A percentile compares a stretch with the other conserved stretches of the same genome.
Conservation (phyloP, 2,113 vertebrate genomes). For the Carassius gibelio region DNA sequence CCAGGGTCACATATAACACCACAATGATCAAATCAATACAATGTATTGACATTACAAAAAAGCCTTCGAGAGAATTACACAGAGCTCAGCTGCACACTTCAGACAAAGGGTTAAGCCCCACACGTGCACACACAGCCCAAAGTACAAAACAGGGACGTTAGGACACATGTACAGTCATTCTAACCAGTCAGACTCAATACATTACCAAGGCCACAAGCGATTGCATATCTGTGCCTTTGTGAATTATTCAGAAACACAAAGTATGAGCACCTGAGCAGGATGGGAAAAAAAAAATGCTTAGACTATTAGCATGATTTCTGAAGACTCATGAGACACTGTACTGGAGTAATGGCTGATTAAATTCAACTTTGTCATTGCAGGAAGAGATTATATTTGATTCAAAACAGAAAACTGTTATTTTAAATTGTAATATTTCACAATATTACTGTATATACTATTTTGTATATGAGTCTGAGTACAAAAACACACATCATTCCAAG, state of each 20-base stretch:
- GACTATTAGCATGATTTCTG: too few relatives aligned
- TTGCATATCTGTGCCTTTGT: constrained; percentile 29
- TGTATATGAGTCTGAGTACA: neutral
- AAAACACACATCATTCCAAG: constrained; percentile 56
- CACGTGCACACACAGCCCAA: constrained; percentile 21
- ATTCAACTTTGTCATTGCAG: too few relatives aligned
- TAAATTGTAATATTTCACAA: too few relatives aligned
- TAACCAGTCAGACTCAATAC: constrained; percentile 18
- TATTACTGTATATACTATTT: too few relatives aligned
- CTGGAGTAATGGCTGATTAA: too few relatives aligned
- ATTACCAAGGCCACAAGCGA: constrained; percentile 25
- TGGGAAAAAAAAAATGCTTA: neutral
- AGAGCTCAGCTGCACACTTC: constrained; percentile 2
- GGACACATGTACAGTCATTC: constrained; percentile 16
- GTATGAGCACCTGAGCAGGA: neutral
- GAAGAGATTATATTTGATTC: too few relatives aligned
- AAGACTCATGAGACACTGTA: too few relatives aligned
- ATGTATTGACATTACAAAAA: constrained; percentile 34
- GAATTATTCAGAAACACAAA: constrained; percentile 16
- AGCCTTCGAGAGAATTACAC: constrained; percentile 8
- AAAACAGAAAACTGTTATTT: too few relatives aligned
- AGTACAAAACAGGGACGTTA: constrained; percentile 19
- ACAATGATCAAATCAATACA: constrained; percentile 29
- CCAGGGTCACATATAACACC: neutral
- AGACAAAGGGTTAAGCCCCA: constrained; percentile 21